Evolutionary conservation across 2,113 vertebrate genomes (phyloP), one percentile per base, ranked within the genome.

Genomic region (Prionailurus bengalensis): DNA sequence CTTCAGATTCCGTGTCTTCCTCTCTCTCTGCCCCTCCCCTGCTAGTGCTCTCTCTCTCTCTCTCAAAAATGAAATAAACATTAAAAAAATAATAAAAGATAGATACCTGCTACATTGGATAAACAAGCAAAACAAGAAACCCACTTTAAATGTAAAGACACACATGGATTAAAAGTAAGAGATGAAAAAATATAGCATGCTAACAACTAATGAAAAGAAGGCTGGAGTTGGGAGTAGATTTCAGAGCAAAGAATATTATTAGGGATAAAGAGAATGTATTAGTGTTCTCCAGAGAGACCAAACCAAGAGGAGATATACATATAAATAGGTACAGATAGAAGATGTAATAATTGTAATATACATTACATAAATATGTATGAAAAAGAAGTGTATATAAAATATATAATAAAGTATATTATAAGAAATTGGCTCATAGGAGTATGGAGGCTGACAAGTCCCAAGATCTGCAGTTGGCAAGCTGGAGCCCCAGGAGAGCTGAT

Each of bases 131-230:
- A 91, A 68, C 1, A 79, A 90, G 33, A 89, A 83, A 84, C 19
- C 17, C 51, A 78, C 23, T 79, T 79, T 84, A 84, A 94, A 78
- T 66, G 55, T 84, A 36, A 53, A 71, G 51, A 51, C 65, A 92
- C 12, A 55, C 21, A 42, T 29, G 42, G 55, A 53, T 36, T 94
- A 80, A 91, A 96, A 91, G 31, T 80, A 94, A 87, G 86, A 29
- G 6, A n/a, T 42, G 23, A 29, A 42, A 53, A 80, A 96, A 73
- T 61, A 83, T 11, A 87, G 48, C 65, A 80, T 36, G 33, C 66
- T 55, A 80, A 86, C 25, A 94, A 94, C 23, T 68, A 78, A 93
- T 29, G n/a, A 91, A 86, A 86, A 94, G 45, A 91, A 81, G 74
- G 45, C 36, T 78, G n/a, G n/a, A 91, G 42, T 73, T 86, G 23